phyloP scores from a whole-genome alignment of 2,888 invertebrate genomes.

The Nephrotoma appendiculata region DNA sequence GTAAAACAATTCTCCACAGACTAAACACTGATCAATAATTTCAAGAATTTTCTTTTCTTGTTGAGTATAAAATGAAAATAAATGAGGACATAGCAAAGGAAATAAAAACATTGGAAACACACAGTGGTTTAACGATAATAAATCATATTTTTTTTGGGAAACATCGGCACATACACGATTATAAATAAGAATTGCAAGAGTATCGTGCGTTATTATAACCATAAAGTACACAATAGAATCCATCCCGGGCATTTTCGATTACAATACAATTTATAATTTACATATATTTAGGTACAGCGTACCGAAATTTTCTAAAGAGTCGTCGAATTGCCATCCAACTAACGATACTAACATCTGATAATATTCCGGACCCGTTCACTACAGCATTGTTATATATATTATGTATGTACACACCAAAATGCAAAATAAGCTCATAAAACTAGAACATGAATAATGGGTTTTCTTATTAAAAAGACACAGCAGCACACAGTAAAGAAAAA shows the following conservation, averaged over 20 bases:
- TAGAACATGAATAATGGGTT: neutral
- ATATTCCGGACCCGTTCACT: neutral
- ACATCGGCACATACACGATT: neutral
- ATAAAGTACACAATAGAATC: too few species aligned
- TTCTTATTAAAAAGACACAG: neutral
- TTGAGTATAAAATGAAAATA: neutral
- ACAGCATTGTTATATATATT: neutral
- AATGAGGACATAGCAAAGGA: neutral
- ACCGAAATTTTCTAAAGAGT: neutral
- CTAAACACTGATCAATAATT: neutral
- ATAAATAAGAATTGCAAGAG: neutral
- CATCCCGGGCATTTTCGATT: neutral
- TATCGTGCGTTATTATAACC: neutral
- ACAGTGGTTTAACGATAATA: neutral
- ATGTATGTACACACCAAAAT: neutral
- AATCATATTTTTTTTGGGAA: neutral
- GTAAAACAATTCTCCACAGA: neutral
- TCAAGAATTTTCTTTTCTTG: neutral
- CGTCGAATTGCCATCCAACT: neutral
- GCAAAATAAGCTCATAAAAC: neutral
- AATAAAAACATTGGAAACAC: neutral
- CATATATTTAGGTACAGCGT: neutral
- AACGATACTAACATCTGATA: neutral
- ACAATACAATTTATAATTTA: neutral
- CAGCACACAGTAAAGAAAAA: neutral